These are phyloP conservation scores for Atrina japonica DNA, from an alignment of 2,888 invertebrate species.

Conservation along the genomic window DNA sequence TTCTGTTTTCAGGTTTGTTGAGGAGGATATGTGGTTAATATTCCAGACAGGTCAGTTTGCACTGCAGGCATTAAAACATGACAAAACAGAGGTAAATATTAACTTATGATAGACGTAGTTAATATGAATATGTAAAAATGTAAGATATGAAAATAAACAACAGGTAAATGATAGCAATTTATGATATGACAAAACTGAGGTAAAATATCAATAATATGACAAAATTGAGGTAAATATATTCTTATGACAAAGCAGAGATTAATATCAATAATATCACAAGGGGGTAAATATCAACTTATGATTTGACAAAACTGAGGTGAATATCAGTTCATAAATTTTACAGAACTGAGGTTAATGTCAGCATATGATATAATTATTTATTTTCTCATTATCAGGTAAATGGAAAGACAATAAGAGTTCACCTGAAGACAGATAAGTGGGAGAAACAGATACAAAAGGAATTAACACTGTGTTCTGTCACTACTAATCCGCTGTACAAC, in stretches of 20 bases:
- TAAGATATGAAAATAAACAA: not conserved
- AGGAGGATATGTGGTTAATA: constrained; percentile 94
- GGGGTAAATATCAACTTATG: too few species aligned
- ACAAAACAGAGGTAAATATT: constrained; percentile 77
- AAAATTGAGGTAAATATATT: too few species aligned
- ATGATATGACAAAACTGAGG: too few species aligned
- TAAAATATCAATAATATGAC: too few species aligned
- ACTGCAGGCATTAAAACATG: constrained; percentile 82
- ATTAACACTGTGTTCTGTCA: constrained; percentile 91
- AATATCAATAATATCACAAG: too few species aligned
- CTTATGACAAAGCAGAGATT: too few species aligned
- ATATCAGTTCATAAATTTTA: too few species aligned
- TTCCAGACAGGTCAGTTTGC: constrained; percentile 95
- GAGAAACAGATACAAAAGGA: constrained; percentile 90
- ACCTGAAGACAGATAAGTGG: constrained; percentile 93
- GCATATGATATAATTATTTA: too few species aligned
- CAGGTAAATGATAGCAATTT: not conserved
- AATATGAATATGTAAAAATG: not conserved
- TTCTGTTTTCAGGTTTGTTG: constrained; percentile 85
- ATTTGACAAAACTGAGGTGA: too few species aligned
- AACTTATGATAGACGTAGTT: not conserved
- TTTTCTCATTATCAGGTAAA: constrained; percentile 54
- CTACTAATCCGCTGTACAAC: constrained; percentile 87
- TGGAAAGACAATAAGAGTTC: constrained; percentile 84
- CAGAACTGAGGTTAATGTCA: too few species aligned